phyloP scores from a whole-genome alignment of 2,888 invertebrate genomes.

The Ophion ventricosus region DNA sequence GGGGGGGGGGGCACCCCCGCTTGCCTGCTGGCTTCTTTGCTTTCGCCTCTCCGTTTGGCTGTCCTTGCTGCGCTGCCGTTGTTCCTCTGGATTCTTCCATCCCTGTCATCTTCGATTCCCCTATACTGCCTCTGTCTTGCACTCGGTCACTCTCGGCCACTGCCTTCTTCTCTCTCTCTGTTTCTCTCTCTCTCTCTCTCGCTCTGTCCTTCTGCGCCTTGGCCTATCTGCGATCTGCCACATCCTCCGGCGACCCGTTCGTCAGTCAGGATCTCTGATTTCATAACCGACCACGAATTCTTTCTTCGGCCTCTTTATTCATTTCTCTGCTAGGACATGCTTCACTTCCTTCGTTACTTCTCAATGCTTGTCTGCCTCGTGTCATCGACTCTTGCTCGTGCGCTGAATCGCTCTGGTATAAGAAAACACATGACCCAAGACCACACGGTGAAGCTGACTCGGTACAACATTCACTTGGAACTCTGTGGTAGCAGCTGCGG shows the following conservation, averaged over 20 bases:
- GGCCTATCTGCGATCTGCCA: conserved; percentile 66
- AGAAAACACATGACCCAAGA: conserved; percentile 12
- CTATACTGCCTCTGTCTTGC: conserved; percentile 18
- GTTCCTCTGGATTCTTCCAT: conserved; percentile 29
- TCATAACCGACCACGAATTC: conserved; percentile 70
- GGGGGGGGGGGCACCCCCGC: conserved; percentile 72
- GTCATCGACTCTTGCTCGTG: conserved; percentile 57
- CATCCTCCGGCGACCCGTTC: conserved; percentile 57
- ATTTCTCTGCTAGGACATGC: conserved; percentile 32
- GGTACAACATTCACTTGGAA: conserved; percentile 28
- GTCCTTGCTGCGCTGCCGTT: conserved; percentile 40
- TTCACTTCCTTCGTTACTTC: conserved; percentile 49
- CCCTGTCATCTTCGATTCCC: conserved; percentile 22
- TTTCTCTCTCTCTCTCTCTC: conserved; percentile 51
- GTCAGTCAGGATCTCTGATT: conserved; percentile 64
- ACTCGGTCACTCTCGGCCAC: conserved; percentile 34
- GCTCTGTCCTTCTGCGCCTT: conserved; percentile 39
- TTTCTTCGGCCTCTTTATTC: conserved; percentile 64
- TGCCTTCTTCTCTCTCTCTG: conserved; percentile 8
- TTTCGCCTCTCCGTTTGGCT: conserved; percentile 52
- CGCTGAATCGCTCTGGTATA: not conserved
- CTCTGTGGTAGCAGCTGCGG: conserved; percentile 39
- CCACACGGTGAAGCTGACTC: conserved; percentile 46
- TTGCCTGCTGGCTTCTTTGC: conserved; percentile 59
- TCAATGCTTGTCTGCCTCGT: conserved; percentile 44